Evolutionary conservation across 1,140 invertebrate species (phyloP).

Genomic region (Pachyrhynchus sulphureomaculatus): DNA sequence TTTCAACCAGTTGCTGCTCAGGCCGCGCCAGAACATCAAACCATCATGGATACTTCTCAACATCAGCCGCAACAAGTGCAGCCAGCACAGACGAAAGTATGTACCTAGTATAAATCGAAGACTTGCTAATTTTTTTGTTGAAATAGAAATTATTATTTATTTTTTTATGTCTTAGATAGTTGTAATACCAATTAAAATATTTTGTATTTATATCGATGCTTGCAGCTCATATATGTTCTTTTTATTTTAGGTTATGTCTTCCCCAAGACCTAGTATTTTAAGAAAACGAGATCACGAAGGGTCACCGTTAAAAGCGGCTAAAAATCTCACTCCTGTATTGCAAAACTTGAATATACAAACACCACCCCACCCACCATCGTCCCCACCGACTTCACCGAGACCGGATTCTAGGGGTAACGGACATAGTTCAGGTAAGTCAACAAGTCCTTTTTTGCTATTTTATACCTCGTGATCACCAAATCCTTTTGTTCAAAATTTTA

Average conservation of each 20-base stretch:
- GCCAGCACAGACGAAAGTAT: conserved; percentile 9
- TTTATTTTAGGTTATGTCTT: conserved; percentile 45
- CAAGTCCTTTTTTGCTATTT: no score
- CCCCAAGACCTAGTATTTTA: conserved; percentile 50
- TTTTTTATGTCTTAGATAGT: no score
- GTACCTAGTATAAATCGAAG: no score
- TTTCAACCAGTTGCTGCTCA: conserved; percentile 17
- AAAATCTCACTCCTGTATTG: conserved; percentile 55
- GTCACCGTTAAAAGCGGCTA: conserved; percentile 45
- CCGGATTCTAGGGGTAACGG: conserved; percentile 56
- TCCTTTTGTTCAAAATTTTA: no score
- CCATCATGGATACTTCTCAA: conserved; percentile 1
- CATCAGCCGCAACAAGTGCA: conserved; percentile 7
- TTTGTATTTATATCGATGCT: no score
- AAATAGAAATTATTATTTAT: no score
- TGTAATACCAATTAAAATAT: no score
- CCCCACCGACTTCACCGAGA: conserved; percentile 53
- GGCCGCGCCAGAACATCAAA: conserved; percentile 7
- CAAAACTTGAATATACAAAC: conserved; percentile 38
- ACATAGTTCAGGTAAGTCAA: conserved; percentile 53
- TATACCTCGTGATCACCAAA: no score
- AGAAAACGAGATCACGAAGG: conserved; percentile 50
- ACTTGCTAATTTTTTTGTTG: no score
- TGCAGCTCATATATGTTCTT: no score
- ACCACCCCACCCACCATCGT: conserved; percentile 49